Conservation (phyloP, 2,797 vertebrate species). For the Harpagifer antarcticus region DNA sequence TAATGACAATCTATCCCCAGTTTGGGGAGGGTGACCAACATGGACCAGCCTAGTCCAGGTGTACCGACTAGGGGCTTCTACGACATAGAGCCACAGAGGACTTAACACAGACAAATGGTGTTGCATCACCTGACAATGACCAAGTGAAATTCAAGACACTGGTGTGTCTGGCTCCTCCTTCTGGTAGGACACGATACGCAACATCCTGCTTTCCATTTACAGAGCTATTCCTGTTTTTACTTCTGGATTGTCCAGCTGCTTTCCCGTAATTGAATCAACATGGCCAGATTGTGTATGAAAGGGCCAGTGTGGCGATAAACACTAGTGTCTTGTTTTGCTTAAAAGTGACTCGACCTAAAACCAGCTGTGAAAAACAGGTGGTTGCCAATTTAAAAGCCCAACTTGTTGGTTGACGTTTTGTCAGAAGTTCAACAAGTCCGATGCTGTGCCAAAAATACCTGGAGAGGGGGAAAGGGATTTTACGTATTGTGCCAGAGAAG, state of each 20-base stretch:
- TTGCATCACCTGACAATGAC: constrained; percentile 72
- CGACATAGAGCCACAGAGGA: constrained; percentile 66
- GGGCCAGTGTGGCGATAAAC: constrained; percentile 72
- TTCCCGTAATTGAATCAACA: constrained; percentile 73
- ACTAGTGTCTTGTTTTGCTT: constrained; percentile 61
- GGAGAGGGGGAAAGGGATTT: constrained; percentile 41
- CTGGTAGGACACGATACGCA: constrained; percentile 61
- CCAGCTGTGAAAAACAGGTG: constrained; percentile 74
- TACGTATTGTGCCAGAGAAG: constrained; percentile 47
- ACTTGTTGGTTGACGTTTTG: constrained; percentile 43
- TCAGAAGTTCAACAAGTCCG: constrained; percentile 48
- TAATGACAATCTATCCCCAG: constrained; percentile 82
- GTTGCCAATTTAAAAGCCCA: constrained; percentile 39
- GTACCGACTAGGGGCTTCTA: constrained; percentile 67
- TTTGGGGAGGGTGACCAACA: constrained; percentile 73
- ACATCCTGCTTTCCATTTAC: constrained; percentile 47
- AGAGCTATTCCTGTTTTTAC: constrained; percentile 49
- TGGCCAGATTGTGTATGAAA: constrained; percentile 72
- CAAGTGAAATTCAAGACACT: constrained; percentile 54
- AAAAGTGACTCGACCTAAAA: constrained; percentile 62
- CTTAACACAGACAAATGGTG: constrained; percentile 75
- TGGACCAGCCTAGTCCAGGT: constrained; percentile 60
- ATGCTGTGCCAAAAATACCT: constrained; percentile 66
- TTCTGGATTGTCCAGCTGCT: constrained; percentile 73
- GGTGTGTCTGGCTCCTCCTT: constrained; percentile 71